phyloP scores from a whole-genome alignment of 2,888 invertebrate genomes.

The Patella caerulea region DNA sequence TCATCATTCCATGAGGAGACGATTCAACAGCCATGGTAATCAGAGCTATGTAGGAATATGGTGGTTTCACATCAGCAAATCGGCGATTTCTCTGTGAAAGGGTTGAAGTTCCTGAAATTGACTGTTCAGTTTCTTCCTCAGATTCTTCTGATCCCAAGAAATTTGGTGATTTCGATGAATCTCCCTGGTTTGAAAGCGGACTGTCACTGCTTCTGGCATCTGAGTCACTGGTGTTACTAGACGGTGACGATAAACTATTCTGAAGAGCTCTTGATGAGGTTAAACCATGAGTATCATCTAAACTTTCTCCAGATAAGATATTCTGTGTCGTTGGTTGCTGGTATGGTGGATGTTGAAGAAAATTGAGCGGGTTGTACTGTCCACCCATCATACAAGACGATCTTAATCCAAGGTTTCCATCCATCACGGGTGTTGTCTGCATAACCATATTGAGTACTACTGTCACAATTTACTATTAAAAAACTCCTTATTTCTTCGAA shows the following conservation, averaged over 20 bases:
- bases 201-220: slow-evolving; percentile 6
- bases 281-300: not conserved
- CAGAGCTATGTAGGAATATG: slow-evolving; percentile 98
- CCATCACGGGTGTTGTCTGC: not conserved
- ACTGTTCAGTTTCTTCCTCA: not conserved
- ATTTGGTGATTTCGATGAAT: slow-evolving; percentile 8
- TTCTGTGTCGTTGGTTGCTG: not conserved
- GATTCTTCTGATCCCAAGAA: slow-evolving; percentile 3
- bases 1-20: slow-evolving; percentile 96
- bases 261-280: not conserved
- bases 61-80: slow-evolving; percentile 91
- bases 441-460: not conserved
- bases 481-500: too few relatives aligned
- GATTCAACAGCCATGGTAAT: slow-evolving; percentile 99
- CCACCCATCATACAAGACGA: slow-evolving; percentile 8
- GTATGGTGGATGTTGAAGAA: not conserved
- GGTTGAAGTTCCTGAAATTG: slow-evolving; percentile 56
- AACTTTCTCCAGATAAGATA: not conserved
- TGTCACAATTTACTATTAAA: too few relatives aligned
- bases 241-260: slow-evolving; percentile 1
- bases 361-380: not conserved
- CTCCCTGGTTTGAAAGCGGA: slow-evolving; percentile 1
- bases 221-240: not conserved
- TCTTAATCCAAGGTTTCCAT: not conserved
- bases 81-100: slow-evolving; percentile 65